Evolutionary conservation across 2,888 invertebrate genomes (phyloP).

Genomic region (Amiota minor): DNA sequence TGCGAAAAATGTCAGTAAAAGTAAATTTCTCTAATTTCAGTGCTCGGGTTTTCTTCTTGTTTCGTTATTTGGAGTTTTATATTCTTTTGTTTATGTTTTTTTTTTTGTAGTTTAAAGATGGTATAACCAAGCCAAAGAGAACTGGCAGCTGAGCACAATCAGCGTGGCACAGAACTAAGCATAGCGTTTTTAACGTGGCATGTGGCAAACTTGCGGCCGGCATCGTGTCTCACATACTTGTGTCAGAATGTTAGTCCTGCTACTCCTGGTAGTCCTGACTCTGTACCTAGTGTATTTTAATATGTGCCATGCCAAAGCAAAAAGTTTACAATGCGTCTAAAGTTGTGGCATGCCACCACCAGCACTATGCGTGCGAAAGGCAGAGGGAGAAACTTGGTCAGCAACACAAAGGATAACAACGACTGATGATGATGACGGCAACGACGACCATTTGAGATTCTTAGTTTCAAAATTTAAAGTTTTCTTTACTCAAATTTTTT

Average conservation of each 20-base stretch:
- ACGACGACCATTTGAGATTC: not conserved
- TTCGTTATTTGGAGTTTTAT: not conserved
- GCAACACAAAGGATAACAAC: constrained; percentile 19
- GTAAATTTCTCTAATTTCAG: constrained; percentile 20
- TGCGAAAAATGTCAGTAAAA: constrained; percentile 16
- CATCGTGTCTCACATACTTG: constrained; percentile 25
- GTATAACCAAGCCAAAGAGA: constrained; percentile 26
- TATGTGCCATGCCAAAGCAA: constrained; percentile 15
- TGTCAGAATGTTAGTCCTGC: constrained; percentile 36
- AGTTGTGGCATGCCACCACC: constrained; percentile 13
- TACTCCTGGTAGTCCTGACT: not conserved
- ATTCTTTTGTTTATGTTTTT: too few relatives aligned
- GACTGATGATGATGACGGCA: not conserved
- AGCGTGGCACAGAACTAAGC: constrained; percentile 35
- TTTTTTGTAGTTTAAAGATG: not conserved
- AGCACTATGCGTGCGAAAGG: constrained; percentile 25
- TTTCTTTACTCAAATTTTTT: not conserved
- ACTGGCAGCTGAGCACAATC: constrained; percentile 36
- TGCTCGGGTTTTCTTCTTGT: not conserved
- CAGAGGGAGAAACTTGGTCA: constrained; percentile 43
- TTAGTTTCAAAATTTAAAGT: constrained; percentile 11
- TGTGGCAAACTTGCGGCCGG: constrained; percentile 42
- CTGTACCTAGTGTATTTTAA: constrained; percentile 7
- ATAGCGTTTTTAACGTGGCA: constrained; percentile 40
- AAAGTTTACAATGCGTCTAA: constrained; percentile 16